Evolutionary conservation across 2,888 invertebrate species (phyloP), one percentile per base, ranked within the genome.

Genomic region (Pyrochroa serraticornis): DNA sequence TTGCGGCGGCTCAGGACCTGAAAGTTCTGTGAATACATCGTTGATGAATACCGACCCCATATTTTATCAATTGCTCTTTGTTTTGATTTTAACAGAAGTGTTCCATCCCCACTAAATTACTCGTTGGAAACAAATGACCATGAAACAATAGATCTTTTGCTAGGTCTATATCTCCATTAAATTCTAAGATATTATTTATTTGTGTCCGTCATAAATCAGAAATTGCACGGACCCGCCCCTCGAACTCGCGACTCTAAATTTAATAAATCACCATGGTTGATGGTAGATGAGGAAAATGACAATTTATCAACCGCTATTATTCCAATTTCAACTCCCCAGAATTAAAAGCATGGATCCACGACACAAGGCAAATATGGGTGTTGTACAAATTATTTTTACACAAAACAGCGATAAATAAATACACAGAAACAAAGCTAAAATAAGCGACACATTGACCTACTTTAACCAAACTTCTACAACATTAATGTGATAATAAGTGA

Each of bases 31-130:
- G 22, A 22, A 35, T 35, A 89, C 89, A 92, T 91, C 66, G 92
- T 92, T 13, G 92, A 91, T 58, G 91, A 88, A 76, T 92, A 92
- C 80, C 91, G 91, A 71, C 85, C 84, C 32, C 91, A 92, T 77
- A 92, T 92, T 75, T 86, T 84, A 67, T 90, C 87, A 67, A 51
- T 51, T 51, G 39, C 33, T 34, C 14, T 38, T 14, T 37, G 85
- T 85, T 56, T 90, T 37, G 31, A 44, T 51, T 52, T 45, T 30
- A 43, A 35, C 36, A 32, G 43, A 43, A 51, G 37, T n/a, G 41
- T 39, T 39, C 42, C 30, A 42, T 46, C 37, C 8, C n/a, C 49
- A 9, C 33, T 49, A 49, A 41, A 49, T 49, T 47, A 47, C 22
- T 22, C 22, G 22, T 22, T 22, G 22, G 22, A 22, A 35, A 35